A percentile compares a stretch with the other conserved stretches of the same genome.
Conservation (phyloP, 2,113 vertebrate species). For the Jaculus jaculus region DNA sequence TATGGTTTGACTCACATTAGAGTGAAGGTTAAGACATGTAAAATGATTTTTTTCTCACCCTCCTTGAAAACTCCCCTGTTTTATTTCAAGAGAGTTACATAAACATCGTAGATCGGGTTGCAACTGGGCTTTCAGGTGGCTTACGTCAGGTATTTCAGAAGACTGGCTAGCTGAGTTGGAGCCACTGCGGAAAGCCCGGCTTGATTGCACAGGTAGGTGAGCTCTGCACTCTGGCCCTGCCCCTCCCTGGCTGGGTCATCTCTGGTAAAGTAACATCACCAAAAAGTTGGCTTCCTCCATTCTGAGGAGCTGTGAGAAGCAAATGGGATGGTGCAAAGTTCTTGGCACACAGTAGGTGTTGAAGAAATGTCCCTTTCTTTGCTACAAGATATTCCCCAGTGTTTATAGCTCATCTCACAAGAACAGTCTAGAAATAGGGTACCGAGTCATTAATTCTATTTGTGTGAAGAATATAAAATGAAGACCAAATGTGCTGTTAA, state of each 20-base stretch:
- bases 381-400: background rate
- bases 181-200: background rate
- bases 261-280: background rate
- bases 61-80: background rate
- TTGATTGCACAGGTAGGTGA: background rate
- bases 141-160: background rate
- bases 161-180: background rate
- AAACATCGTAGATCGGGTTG: background rate
- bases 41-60: conserved; percentile 33
- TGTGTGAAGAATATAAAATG: conserved; percentile 43
- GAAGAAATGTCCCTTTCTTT: background rate
- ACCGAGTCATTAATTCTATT: background rate
- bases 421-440: conserved; percentile 11
- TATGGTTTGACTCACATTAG: conserved; percentile 43
- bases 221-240: background rate
- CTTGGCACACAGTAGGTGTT: background rate
- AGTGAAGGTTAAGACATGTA: conserved; percentile 46
- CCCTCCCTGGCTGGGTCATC: background rate
- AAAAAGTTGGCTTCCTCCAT: background rate
- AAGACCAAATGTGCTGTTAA: conserved; percentile 37
- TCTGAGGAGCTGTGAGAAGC: background rate
- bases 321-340: background rate
- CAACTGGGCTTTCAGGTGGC: background rate
- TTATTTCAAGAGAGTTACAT: background rate
- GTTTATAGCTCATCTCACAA: background rate